Evolutionary conservation across 2,797 vertebrate species (phyloP), one percentile per base, ranked within the genome.

Genomic region (Poeciliopsis gracilis): DNA sequence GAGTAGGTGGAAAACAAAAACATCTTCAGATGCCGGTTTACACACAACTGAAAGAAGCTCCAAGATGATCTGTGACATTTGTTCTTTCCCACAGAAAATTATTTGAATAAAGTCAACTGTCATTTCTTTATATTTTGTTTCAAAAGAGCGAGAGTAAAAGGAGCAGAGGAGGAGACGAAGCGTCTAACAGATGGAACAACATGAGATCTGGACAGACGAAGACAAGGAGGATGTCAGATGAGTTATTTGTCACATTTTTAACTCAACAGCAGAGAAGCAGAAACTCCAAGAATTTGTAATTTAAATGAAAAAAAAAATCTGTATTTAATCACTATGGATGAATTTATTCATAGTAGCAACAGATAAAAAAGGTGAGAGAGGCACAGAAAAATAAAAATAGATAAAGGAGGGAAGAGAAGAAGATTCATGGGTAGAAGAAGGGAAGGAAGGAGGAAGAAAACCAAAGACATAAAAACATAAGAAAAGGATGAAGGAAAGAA

Each of bases 111-210:
- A 45, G 66, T 36, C 47, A 33, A 12, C 15, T 49, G 18, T 73
- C 3, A 11, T 72, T 49, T 72, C 70, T 28, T 72, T 72, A 5
- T 49, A 46, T 72, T 49, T 46, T 10, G 28, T 33, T 72, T 72
- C 2, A 23, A 51, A 51, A 11, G 11, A 51, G 28, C 20, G 16
- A 15, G 41, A 18, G 13, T 45, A 30, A 28, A 30, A 46, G 10
- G 25, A 71, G 46, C 8, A 49, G 46, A 15, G 2, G 25, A 25
- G 47, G 47, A 33, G 47, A 23, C 8, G 45, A 49, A 23, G 67
- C n/a, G 47, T 38, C 43, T n/a, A 38, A 38, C 72, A 55, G 72
- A 73, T 73, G 72, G 49, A 12, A 73, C 72, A n/a, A 53, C 33
- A 73, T n/a, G 25, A 73, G 72, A 55, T 12, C 47, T 53, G 11